These are phyloP conservation scores for Festucalex cinctus DNA, from an alignment of 2,113 vertebrate genomes.

Conservation along the genomic window DNA sequence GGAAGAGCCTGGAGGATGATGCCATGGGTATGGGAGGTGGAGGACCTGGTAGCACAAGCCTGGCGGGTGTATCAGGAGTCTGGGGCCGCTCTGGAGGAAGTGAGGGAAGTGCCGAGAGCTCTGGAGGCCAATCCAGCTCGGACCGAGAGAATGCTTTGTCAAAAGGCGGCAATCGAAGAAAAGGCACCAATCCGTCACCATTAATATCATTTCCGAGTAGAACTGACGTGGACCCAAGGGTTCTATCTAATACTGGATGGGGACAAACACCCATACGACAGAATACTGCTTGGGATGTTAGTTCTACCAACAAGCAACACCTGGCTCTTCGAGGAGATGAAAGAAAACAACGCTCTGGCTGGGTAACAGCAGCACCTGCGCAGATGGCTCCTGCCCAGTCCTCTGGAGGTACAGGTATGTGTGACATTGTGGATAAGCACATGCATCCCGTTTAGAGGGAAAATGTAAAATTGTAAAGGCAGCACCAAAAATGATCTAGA, in stretches of 20 bases:
- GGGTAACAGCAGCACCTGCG: conserved; percentile 73
- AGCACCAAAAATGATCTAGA: neutral
- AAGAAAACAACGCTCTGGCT: conserved; percentile 84
- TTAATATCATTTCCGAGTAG: conserved; percentile 74
- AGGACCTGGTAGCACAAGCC: conserved; percentile 34
- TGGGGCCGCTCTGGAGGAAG: conserved; percentile 74
- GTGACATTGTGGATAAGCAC: neutral
- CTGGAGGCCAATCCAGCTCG: conserved; percentile 80
- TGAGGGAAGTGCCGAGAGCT: conserved; percentile 84
- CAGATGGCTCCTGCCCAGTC: conserved; percentile 76
- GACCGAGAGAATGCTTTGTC: conserved; percentile 66
- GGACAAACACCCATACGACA: conserved; percentile 96
- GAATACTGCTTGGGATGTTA: conserved; percentile 93
- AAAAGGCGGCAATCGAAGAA: conserved; percentile 73
- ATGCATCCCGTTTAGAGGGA: neutral
- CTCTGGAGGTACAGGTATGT: conserved; percentile 75
- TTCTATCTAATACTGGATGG: conserved; percentile 97
- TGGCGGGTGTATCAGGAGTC: conserved; percentile 41
- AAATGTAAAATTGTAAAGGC: rapidly evolving
- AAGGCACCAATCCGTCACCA: conserved; percentile 71
- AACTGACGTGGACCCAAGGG: conserved; percentile 89
- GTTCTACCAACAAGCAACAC: conserved; percentile 61
- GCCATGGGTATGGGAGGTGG: conserved; percentile 69
- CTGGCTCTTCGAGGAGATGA: conserved; percentile 61
- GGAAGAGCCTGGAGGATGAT: conserved; percentile 92